Conservation (phyloP, 2,113 vertebrate species). For the Myiagra hebetior region DNA sequence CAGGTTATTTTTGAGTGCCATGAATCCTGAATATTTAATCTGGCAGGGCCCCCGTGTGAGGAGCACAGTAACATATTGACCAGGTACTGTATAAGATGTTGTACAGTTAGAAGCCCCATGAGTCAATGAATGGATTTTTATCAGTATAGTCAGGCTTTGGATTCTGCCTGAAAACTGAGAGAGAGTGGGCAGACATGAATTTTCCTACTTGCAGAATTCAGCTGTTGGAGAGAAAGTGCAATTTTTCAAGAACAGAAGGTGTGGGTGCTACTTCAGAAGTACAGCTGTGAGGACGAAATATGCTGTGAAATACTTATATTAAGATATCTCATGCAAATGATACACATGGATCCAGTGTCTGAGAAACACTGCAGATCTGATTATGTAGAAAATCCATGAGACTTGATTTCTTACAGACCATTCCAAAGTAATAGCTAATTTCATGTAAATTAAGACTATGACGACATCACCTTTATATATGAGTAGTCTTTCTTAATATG, state of each 20-base stretch:
- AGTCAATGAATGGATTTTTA: background rate
- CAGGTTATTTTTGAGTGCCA: background rate
- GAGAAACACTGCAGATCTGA: background rate
- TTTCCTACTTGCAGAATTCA: background rate
- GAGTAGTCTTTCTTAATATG: background rate
- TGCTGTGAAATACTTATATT: slow-evolving; percentile 7
- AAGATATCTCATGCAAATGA: background rate
- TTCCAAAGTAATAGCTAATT: background rate
- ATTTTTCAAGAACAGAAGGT: slow-evolving; percentile 20
- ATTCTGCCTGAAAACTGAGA: background rate
- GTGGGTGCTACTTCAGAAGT: background rate
- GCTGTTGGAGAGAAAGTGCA: background rate
- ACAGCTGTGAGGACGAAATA: background rate
- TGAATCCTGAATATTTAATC: background rate
- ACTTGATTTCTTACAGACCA: background rate
- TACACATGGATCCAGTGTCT: background rate
- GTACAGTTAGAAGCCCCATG: background rate
- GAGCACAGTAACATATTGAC: background rate
- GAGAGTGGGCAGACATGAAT: background rate
- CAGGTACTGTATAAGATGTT: background rate
- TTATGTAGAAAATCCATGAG: background rate
- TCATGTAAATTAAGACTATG: background rate
- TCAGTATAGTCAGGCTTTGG: background rate
- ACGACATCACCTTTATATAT: background rate
- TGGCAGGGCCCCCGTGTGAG: background rate